Evolutionary conservation across 2,113 vertebrate genomes (phyloP), one percentile per base, ranked within the genome.

Genomic region (Aix galericulata): DNA sequence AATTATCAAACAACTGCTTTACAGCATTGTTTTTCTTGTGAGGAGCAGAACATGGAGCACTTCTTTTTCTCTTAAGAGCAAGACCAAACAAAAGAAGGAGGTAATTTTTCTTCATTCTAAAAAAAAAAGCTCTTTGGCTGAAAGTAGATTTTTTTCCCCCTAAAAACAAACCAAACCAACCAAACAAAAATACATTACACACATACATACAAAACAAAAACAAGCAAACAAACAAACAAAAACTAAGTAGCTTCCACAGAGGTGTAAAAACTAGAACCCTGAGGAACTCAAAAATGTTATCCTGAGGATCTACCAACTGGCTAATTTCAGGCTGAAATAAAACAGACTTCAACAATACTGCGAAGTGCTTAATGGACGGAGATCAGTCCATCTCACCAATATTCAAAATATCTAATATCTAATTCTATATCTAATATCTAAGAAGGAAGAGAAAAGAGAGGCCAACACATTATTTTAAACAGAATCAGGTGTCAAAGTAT

Each of bases 291-390:
- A 9, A 86, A 68, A 78, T 79, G 81, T 8, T 4, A 12, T 21
- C 46, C 46, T 48, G 20, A 40, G 20, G 22, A 52, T 18, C 8
- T 13, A n/a, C 29, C 0, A 0, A 7, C 23, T 62, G 38, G 16
- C 3, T 92, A 53, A 42, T 38, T 82, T 46, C 0, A 4, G 88
- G 13, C 6, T 86, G 63, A 91, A 93, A 86, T 52, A 0, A 76
- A 59, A 48, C 38, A 78, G 59, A 53, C 9, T 90, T 67, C 50
- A 72, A 13, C 17, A 86, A n/a, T 6, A 9, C 17, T 82, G 23
- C 48, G 9, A 89, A 76, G 16, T 50, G 9, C 7, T 69, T 46
- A 44, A 17, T 46, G 31, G 36, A n/a, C 73, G 34, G 58, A 60
- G 67, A 25, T 34, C 56, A 71, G 32, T 75, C 17, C 12, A 17